Conservation (phyloP, 2,113 vertebrate species). For the Ginglymostoma cirratum region DNA sequence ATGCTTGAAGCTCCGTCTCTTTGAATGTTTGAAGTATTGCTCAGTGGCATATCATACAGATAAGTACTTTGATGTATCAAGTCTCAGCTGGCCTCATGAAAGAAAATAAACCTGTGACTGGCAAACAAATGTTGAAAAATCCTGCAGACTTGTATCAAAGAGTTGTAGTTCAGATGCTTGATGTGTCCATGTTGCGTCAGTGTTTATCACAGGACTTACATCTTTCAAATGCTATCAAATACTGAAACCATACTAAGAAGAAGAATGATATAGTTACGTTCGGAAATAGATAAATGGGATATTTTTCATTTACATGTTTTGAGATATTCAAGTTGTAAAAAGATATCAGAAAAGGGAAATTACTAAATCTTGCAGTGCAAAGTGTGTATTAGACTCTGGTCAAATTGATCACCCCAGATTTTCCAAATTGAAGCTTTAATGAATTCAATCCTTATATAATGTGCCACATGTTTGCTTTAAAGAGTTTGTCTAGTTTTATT, state of each 20-base stretch:
- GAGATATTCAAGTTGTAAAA: not conserved
- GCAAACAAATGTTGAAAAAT: constrained; percentile 34
- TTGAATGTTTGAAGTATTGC: constrained; percentile 34
- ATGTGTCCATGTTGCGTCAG: constrained; percentile 8
- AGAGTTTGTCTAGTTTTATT: not conserved
- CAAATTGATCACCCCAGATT: not conserved
- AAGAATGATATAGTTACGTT: not conserved
- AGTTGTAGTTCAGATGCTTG: constrained; percentile 9
- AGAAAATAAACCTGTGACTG: constrained; percentile 35
- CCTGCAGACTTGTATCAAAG: constrained; percentile 27
- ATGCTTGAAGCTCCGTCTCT: constrained; percentile 17
- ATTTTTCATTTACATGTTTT: not conserved
- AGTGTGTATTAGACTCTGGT: not conserved
- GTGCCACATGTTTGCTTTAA: not conserved
- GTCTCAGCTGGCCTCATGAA: constrained; percentile 21
- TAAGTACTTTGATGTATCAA: constrained; percentile 35
- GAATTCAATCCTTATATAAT: not conserved
- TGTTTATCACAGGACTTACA: constrained; percentile 16
- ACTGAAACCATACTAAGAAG: not conserved
- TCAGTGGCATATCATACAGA: constrained; percentile 26
- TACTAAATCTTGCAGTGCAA: not conserved
- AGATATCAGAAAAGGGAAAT: not conserved
- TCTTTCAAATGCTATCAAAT: not conserved
- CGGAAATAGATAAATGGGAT: not conserved
- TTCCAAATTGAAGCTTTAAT: not conserved